Base-by-base conservation (phyloP, 1,140 invertebrate genomes). In the Anagrus nilaparvatae region DNA sequence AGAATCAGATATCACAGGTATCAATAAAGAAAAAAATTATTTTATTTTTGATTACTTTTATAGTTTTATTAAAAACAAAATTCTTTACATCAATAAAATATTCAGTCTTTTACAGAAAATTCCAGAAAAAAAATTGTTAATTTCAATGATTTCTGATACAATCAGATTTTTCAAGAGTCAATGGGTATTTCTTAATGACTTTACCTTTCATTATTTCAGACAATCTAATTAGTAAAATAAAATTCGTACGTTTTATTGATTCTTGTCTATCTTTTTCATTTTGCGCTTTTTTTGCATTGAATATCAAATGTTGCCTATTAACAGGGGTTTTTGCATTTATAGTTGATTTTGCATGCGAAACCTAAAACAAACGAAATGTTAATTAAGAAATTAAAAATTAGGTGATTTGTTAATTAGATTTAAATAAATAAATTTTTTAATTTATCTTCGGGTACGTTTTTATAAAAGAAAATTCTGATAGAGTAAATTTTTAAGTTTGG, bases 201-300 rank as follows among this genome's bases (percentile, higher is more conserved):
- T 59, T 55, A 7, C 64, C 57, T 7, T 58, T 45, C 63, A 67
- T 68, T 3, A 67, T 68, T 2, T 59, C 56, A 1, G 53, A 51
- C 2, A 68, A 49, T 40, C 65, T 61, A 34, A 55, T 53, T 17
- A 63, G 39, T 0, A 68, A 46, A 12, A 68, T 67, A 19, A 68
- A 68, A 48, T 68, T 67, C 12, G 67, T 59, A 3, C 53, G 52
- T 0, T 57, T 40, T 5, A 68, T 65, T 18, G 55, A 50, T 2
- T 56, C 52, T 20, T 67, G 65, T 13, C 62, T 49, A 44, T 67
- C 65, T 2, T 53, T 50, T 29, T 68, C 62, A 18, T 67, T 24
- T 35, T 66, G 65, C 9, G 50, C 43, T n/a, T 60, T 52, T 13
- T 66, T 65, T 0, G 65, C 64, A 30, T 68, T 57, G 31, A 51